These are phyloP conservation scores for Archips xylosteana DNA, from an alignment of 2,888 invertebrate genomes.

Conservation along the genomic window DNA sequence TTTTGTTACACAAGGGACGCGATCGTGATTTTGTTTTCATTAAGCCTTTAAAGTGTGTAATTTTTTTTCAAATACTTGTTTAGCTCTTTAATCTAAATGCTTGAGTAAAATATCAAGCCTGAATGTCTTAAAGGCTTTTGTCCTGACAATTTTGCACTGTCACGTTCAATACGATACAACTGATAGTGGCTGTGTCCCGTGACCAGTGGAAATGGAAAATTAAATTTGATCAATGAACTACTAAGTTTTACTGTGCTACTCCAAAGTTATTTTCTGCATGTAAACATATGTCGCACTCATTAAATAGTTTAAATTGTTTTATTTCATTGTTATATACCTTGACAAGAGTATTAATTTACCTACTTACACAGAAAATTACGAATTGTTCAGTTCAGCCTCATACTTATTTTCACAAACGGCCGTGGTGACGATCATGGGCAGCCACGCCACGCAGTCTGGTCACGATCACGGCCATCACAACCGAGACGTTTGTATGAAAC, in stretches of 20 bases:
- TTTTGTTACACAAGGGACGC: too few relatives aligned
- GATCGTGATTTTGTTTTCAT: too few relatives aligned
- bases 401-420: not conserved
- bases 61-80: not conserved
- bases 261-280: too few relatives aligned
- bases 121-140: not conserved
- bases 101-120: not conserved
- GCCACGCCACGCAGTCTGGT: not conserved
- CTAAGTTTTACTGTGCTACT: not conserved
- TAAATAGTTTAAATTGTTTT: too few relatives aligned
- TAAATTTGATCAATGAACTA: not conserved
- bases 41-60: too few relatives aligned
- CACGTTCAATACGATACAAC: not conserved
- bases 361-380: too few relatives aligned
- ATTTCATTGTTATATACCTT: too few relatives aligned
- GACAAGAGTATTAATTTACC: too few relatives aligned
- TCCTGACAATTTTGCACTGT: not conserved
- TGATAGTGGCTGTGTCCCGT: not conserved
- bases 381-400: too few relatives aligned
- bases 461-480: not conserved
- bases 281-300: too few relatives aligned
- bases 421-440: not conserved
- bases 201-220: not conserved
- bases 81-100: not conserved
- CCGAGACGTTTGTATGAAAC: not conserved